Evolutionary conservation across 1,140 invertebrate species (phyloP).

Genomic region (Samia ricini): DNA sequence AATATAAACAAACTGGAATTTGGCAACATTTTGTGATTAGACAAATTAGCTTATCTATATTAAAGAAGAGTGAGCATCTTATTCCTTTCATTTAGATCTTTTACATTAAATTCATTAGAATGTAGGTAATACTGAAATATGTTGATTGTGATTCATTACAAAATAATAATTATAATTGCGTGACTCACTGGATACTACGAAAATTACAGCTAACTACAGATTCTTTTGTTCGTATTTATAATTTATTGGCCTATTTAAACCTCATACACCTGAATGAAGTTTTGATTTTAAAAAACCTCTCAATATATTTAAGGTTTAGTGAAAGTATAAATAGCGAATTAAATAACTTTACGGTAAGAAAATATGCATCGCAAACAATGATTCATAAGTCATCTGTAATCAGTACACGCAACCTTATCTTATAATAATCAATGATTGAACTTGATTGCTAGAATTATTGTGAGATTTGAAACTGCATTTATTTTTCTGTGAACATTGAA

Average conservation of each 20-base stretch:
- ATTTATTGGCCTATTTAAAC: neutral
- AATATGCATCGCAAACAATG: neutral
- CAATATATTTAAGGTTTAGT: too few species aligned
- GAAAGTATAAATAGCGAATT: too few species aligned
- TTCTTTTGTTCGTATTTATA: neutral
- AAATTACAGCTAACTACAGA: neutral
- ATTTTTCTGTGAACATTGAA: neutral
- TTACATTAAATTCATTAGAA: too few species aligned
- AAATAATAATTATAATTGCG: too few species aligned
- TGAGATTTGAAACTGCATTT: neutral
- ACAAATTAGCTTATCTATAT: too few species aligned
- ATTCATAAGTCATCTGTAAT: neutral
- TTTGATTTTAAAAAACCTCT: too few species aligned
- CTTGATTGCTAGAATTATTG: neutral
- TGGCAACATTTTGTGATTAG: neutral
- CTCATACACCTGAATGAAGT: neutral
- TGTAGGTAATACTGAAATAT: too few species aligned
- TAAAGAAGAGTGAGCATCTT: too few species aligned
- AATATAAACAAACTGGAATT: neutral
- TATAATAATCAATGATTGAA: neutral
- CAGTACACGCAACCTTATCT: neutral
- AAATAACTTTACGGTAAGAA: neutral
- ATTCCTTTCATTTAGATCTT: too few species aligned
- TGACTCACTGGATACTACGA: neutral
- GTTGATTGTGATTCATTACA: too few species aligned